Evolutionary conservation across 2,888 invertebrate species (phyloP).

Genomic region (Chymomyza procnemis): DNA sequence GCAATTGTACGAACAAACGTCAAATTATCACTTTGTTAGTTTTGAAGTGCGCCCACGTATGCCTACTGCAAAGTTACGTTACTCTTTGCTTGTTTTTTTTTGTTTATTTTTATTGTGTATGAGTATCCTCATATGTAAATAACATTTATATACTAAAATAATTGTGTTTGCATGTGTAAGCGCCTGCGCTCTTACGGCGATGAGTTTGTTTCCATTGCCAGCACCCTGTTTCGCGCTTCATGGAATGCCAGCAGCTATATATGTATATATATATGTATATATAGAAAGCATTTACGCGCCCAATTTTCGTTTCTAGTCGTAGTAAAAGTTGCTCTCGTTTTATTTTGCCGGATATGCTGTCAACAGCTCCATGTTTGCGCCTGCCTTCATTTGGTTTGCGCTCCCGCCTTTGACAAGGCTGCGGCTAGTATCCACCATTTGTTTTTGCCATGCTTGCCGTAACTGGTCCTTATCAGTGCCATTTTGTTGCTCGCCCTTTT

Average conservation of each 20-base stretch:
- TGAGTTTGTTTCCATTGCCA: background rate
- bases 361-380: conserved; percentile 30
- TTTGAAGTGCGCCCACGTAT: background rate
- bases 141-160: background rate
- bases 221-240: conserved; percentile 41
- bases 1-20: background rate
- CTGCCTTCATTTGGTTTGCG: conserved; percentile 24
- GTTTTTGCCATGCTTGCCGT: background rate
- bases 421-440: background rate
- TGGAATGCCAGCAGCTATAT: conserved; percentile 16
- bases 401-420: background rate
- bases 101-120: background rate
- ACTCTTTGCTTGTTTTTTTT: background rate
- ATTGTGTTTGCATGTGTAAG: conserved; percentile 34
- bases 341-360: conserved; percentile 42
- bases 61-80: background rate
- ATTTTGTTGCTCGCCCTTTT: conserved; percentile 7
- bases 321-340: conserved; percentile 49
- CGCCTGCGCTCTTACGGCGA: conserved; percentile 2
- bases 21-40: background rate
- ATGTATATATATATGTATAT: background rate
- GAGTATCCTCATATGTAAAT: background rate
- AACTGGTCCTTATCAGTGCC: conserved; percentile 29
- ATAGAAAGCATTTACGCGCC: conserved; percentile 50
- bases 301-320: conserved; percentile 33